phyloP scores from a whole-genome alignment of 2,797 vertebrate species.

The Acrossocheilus wenchowensis region DNA sequence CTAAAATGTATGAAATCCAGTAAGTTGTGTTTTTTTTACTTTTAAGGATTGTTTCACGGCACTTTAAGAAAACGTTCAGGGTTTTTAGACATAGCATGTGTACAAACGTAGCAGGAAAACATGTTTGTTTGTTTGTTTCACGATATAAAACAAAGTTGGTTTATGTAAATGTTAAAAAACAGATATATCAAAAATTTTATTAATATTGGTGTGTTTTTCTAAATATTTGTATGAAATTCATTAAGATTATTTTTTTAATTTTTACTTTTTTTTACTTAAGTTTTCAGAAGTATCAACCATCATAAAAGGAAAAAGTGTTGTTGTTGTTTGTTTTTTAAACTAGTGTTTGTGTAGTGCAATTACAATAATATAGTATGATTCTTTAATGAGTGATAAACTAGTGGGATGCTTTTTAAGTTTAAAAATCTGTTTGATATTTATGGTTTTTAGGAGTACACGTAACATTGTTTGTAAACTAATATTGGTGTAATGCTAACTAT shows the following conservation, averaged over 20 bases:
- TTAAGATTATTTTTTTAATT: background rate
- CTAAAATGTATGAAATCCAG: background rate
- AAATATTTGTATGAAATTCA: background rate
- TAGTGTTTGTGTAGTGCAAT: slow-evolving; percentile 4
- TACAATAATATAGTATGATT: background rate
- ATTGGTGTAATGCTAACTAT: background rate
- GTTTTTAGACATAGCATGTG: background rate
- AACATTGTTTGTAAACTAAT: background rate
- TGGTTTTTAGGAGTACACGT: background rate
- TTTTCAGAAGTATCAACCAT: background rate
- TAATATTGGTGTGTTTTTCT: background rate
- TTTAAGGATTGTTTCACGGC: background rate
- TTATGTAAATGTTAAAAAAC: background rate
- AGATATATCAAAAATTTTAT: background rate
- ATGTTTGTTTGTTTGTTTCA: background rate
- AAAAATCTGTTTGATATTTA: background rate
- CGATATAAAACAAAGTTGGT: background rate
- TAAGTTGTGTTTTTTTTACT: background rate
- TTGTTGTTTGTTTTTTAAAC: background rate
- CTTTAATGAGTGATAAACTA: background rate
- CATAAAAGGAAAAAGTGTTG: background rate
- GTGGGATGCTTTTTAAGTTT: background rate
- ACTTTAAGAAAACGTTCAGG: background rate
- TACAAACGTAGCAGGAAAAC: background rate
- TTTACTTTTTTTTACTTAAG: too few relatives aligned